Percentiles rank a stretch among this genome's conserved stretches.
Evolutionary conservation across 2,113 vertebrate species (phyloP).

Genomic region (Ciconia stormi): DNA sequence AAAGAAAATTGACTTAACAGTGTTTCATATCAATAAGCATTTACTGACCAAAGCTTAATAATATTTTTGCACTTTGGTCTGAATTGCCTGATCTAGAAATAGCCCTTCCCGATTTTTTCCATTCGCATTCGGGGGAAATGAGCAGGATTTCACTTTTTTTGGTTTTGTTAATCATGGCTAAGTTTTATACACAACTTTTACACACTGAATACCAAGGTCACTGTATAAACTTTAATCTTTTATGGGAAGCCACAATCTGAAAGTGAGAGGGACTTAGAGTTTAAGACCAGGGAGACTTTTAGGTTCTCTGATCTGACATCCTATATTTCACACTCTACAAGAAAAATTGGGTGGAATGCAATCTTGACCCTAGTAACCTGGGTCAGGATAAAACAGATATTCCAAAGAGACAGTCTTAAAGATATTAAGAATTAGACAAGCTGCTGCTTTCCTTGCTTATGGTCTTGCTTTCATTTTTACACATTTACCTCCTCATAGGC

Average conservation of each 20-base stretch:
- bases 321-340: background rate
- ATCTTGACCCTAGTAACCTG: background rate
- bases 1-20: background rate
- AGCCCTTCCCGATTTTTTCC: background rate
- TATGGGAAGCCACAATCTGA: background rate
- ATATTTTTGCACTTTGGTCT: background rate
- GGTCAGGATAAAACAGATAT: background rate
- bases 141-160: background rate
- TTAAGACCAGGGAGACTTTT: background rate
- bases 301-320: background rate
- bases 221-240: background rate
- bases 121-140: background rate
- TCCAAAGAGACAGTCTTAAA: background rate
- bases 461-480: background rate
- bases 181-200: background rate
- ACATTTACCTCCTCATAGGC: background rate
- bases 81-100: background rate
- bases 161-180: background rate
- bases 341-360: background rate
- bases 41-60: background rate
- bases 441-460: background rate
- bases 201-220: background rate
- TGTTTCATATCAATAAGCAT: background rate
- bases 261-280: background rate
- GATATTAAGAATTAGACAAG: background rate